phyloP scores from a whole-genome alignment of 53 echinoderm and acorn worm species.

The Echinarachnius parma region DNA sequence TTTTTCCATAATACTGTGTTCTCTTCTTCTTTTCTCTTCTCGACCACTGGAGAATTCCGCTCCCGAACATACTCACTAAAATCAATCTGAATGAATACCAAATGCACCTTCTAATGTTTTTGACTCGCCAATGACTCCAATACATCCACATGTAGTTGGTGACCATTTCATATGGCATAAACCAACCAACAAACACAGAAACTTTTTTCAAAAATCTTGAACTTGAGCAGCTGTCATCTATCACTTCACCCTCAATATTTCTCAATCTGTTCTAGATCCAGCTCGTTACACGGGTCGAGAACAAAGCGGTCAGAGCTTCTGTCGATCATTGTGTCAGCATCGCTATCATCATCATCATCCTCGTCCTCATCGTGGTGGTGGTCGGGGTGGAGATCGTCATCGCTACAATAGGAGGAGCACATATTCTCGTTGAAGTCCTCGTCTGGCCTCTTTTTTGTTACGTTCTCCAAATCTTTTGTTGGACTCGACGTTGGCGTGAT shows the following conservation, averaged over 20 bases:
- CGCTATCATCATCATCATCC: constrained; percentile 58
- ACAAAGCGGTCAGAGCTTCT: constrained; percentile 48
- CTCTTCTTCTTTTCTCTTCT: too few relatives aligned
- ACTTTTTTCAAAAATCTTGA: not conserved
- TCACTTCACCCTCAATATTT: constrained; percentile 55
- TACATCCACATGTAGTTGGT: too few relatives aligned
- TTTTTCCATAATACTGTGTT: constrained; percentile 41
- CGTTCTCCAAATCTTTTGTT: constrained; percentile 61
- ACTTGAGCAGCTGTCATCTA: not conserved
- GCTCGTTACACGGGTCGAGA: constrained; percentile 66
- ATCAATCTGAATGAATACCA: too few relatives aligned
- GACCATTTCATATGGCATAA: too few relatives aligned
- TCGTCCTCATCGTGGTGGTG: constrained; percentile 49
- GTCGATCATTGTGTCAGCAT: constrained; percentile 21
- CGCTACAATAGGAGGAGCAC: constrained; percentile 51
- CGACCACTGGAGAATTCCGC: too few relatives aligned
- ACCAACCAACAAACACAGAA: not conserved
- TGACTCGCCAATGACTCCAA: too few relatives aligned
- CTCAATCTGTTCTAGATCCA: constrained; percentile 92
- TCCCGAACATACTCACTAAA: too few relatives aligned
- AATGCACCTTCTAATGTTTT: too few relatives aligned
- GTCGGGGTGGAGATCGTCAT: constrained; percentile 45
- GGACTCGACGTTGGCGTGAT: constrained; percentile 98
- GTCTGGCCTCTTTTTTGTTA: not conserved
- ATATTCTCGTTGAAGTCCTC: constrained; percentile 31